These are phyloP conservation scores for Ovis aries DNA, from an alignment of 2,113 vertebrate genomes.

Conservation along the genomic window DNA sequence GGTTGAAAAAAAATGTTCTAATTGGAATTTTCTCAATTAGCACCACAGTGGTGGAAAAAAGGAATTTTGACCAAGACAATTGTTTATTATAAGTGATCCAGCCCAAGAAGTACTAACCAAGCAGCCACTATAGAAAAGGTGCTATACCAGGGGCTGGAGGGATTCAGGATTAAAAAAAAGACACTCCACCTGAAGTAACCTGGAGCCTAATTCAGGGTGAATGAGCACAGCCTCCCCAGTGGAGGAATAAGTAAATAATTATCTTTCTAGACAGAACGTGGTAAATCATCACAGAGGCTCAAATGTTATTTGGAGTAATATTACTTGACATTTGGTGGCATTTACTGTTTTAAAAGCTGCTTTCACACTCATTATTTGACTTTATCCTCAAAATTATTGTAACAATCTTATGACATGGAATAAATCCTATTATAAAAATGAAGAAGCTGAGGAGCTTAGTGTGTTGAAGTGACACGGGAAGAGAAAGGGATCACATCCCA, in stretches of 20 bases:
- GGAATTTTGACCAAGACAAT: neutral
- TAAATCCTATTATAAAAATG: constrained; percentile 13
- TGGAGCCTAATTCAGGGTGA: neutral
- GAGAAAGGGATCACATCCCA: neutral
- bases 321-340: constrained; percentile 12
- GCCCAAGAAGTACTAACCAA: neutral
- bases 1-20: neutral
- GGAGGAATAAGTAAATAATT: neutral
- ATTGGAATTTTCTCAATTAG: constrained; percentile 19
- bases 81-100: neutral
- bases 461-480: neutral
- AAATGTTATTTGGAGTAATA: neutral
- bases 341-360: constrained; percentile 32
- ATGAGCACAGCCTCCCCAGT: neutral
- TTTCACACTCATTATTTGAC: neutral
- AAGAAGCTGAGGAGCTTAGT: neutral
- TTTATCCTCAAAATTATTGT: neutral
- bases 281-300: neutral
- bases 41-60: neutral
- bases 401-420: neutral
- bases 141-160: neutral
- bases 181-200: neutral
- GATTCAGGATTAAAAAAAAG: neutral
- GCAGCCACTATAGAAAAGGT: neutral
- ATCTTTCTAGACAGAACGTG: neutral